phyloP scores from a whole-genome alignment of 2,888 invertebrate genomes.

The Coelopa pilipes region DNA sequence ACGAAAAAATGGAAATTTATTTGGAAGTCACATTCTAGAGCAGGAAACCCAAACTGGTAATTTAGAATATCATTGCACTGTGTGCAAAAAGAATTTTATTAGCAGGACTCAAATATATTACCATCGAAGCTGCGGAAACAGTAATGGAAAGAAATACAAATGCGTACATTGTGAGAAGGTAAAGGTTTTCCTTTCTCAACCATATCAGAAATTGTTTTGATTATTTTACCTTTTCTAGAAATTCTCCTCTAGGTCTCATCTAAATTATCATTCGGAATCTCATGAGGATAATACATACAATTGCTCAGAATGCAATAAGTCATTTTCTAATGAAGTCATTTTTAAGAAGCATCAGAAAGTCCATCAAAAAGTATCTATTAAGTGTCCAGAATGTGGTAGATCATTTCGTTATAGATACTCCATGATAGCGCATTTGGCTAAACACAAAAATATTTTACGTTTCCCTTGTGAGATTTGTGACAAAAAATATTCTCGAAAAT shows the following conservation, averaged over 20 bases:
- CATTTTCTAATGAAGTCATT: constrained; percentile 77
- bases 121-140: constrained; percentile 73
- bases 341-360: constrained; percentile 77
- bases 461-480: constrained; percentile 70
- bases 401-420: constrained; percentile 72
- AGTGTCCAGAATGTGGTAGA: constrained; percentile 73
- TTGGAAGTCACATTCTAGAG: constrained; percentile 36
- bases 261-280: constrained; percentile 77
- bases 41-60: constrained; percentile 47
- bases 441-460: constrained; percentile 73
- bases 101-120: constrained; percentile 76
- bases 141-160: constrained; percentile 68
- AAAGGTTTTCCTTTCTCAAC: constrained; percentile 33
- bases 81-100: constrained; percentile 76
- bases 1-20: too few species aligned
- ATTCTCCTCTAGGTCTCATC: constrained; percentile 78
- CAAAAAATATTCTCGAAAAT: constrained; percentile 71
- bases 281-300: constrained; percentile 64
- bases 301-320: constrained; percentile 70
- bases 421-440: constrained; percentile 72
- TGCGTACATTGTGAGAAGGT: constrained; percentile 66
- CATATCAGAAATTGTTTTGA: not conserved
- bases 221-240: constrained; percentile 64
- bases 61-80: constrained; percentile 70
- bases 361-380: constrained; percentile 68